Percentiles rank a stretch among this genome's conserved stretches.
Conservation (phyloP, 1,140 invertebrate genomes). For the Pogonomyrmex barbatus region DNA sequence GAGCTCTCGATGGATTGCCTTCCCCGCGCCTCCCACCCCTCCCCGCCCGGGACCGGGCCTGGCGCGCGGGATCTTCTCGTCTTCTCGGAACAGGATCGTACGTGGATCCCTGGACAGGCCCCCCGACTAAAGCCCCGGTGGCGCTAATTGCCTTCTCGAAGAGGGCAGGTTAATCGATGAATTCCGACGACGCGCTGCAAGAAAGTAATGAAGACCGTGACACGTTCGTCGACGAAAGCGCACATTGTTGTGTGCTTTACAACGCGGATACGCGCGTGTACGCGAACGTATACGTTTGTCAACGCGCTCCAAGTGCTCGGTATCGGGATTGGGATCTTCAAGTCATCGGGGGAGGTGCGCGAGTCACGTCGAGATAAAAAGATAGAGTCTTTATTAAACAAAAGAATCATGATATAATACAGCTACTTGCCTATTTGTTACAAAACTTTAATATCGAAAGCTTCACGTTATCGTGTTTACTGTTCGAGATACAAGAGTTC, state of each 20-base stretch:
- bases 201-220: slow-evolving; percentile 63
- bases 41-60: not conserved
- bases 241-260: slow-evolving; percentile 23
- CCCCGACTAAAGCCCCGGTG: slow-evolving; percentile 30
- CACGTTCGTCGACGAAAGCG: slow-evolving; percentile 39
- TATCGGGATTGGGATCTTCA: slow-evolving; percentile 36
- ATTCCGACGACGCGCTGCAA: slow-evolving; percentile 57
- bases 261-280: not conserved
- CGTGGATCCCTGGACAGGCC: slow-evolving; percentile 2
- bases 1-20: slow-evolving; percentile 80
- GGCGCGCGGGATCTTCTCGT: slow-evolving; percentile 14
- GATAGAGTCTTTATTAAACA: slow-evolving; percentile 21
- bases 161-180: slow-evolving; percentile 60
- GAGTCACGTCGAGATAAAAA: slow-evolving; percentile 45
- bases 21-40: slow-evolving; percentile 11
- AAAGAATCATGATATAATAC: not conserved
- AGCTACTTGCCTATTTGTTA: not conserved
- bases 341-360: slow-evolving; percentile 48
- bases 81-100: slow-evolving; percentile 56
- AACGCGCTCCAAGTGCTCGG: slow-evolving; percentile 33
- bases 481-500: not conserved
- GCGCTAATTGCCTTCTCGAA: slow-evolving; percentile 58
- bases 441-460: slow-evolving; percentile 4
- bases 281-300: slow-evolving; percentile 24
- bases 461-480: not conserved